Conservation (phyloP, 2,797 vertebrate genomes). For the Pempheris klunzingeri region DNA sequence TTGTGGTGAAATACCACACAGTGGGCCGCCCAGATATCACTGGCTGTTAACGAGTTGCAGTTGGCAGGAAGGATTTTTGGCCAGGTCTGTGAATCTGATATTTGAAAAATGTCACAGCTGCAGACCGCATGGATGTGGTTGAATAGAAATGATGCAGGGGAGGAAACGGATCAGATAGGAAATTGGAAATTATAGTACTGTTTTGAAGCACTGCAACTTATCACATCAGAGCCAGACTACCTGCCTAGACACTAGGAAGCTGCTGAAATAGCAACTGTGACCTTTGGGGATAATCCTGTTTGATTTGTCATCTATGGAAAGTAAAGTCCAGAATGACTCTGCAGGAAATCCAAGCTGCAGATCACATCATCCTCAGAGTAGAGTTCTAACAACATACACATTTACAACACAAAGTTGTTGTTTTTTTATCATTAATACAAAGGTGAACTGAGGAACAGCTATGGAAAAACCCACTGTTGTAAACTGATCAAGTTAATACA, state of each 20-base stretch:
- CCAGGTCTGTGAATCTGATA: too few species aligned
- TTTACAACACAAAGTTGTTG: neutral
- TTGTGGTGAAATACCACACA: neutral
- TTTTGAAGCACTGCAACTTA: neutral
- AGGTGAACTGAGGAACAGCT: neutral
- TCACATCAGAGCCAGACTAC: neutral
- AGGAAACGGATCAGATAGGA: conserved; percentile 19
- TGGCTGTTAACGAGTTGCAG: neutral
- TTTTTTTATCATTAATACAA: neutral
- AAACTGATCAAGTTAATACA: neutral
- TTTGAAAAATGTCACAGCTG: conserved; percentile 12
- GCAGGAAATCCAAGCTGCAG: conserved; percentile 2
- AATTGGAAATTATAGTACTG: conserved; percentile 1
- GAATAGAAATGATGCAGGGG: conserved; percentile 9
- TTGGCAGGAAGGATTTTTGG: neutral
- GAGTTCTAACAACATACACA: neutral
- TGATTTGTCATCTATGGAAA: neutral
- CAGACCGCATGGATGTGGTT: neutral
- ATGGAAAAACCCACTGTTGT: neutral
- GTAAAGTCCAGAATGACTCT: conserved; percentile 9
- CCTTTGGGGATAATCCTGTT: conserved; percentile 5
- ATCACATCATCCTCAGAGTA: neutral
- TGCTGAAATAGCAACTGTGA: neutral
- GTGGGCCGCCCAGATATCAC: neutral
- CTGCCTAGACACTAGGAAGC: neutral